Conservation (phyloP, 1,140 invertebrate genomes). For the Pogonognathellus flavescens region DNA sequence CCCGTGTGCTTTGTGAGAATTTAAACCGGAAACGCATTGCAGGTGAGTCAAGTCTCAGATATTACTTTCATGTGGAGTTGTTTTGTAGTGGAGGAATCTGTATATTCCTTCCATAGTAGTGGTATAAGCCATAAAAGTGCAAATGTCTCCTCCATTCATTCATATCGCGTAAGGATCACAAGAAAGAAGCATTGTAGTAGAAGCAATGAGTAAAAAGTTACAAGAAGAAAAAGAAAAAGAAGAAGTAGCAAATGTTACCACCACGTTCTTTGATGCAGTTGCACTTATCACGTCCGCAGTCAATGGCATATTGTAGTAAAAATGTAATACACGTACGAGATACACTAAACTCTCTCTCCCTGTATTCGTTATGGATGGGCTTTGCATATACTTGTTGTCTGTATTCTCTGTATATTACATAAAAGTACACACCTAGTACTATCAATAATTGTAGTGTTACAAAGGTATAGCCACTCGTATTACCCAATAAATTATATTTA, state of each 20-base stretch:
- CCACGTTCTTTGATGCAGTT: not conserved
- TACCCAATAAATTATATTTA: too few species aligned
- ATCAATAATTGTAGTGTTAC: too few species aligned
- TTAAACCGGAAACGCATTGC: slow-evolving; percentile 47
- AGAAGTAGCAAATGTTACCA: not conserved
- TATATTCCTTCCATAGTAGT: not conserved
- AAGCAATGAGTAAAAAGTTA: not conserved
- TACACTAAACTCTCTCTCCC: too few species aligned
- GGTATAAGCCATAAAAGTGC: not conserved
- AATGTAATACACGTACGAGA: not conserved
- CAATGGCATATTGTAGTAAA: slow-evolving; percentile 16
- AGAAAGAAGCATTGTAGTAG: not conserved
- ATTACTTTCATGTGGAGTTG: not conserved
- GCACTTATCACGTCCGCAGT: slow-evolving; percentile 46
- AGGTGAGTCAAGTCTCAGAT: not conserved
- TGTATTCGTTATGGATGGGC: too few species aligned
- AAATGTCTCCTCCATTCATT: slow-evolving; percentile 36
- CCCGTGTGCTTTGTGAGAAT: slow-evolving; percentile 15
- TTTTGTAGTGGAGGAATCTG: too few species aligned
- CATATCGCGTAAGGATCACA: not conserved
- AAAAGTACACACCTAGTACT: too few species aligned
- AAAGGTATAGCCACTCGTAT: too few species aligned
- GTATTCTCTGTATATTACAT: too few species aligned
- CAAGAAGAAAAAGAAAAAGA: not conserved
- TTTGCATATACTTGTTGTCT: too few species aligned